A percentile compares a stretch with the other conserved stretches of the same genome.
Conservation (phyloP, 2,888 invertebrate genomes). For the Drosophila subquinaria region DNA sequence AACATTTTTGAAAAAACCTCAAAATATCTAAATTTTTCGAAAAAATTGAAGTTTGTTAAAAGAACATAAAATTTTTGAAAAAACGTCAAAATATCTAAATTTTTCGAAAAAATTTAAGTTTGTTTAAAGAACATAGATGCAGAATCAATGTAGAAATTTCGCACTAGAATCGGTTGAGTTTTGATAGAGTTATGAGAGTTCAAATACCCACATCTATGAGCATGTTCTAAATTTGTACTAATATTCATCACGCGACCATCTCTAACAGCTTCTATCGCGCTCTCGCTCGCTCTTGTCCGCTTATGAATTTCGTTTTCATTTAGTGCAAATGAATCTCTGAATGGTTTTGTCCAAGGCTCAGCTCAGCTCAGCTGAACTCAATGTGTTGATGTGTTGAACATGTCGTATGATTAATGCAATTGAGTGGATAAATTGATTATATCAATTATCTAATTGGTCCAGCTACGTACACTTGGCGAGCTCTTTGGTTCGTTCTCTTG, state of each 20-base stretch:
- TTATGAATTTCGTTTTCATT: slow-evolving; percentile 29
- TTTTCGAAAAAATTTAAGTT: neutral
- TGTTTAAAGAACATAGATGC: too few species aligned
- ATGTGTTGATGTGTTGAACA: slow-evolving; percentile 5
- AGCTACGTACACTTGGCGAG: slow-evolving; percentile 18
- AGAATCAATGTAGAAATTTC: too few species aligned
- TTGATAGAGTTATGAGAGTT: too few species aligned
- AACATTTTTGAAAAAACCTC: too few species aligned
- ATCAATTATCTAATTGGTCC: slow-evolving; percentile 58
- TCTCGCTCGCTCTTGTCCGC: slow-evolving; percentile 9
- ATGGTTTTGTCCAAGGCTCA: slow-evolving; percentile 44
- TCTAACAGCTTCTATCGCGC: slow-evolving; percentile 9
- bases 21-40: neutral
- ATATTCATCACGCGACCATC: slow-evolving; percentile 7
- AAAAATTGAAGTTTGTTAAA: neutral
- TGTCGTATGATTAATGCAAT: slow-evolving; percentile 39
- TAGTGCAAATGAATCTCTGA: slow-evolving; percentile 21
- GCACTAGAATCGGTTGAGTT: too few species aligned
- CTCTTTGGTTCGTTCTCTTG: slow-evolving; percentile 35
- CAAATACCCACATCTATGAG: neutral
- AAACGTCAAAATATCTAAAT: too few species aligned
- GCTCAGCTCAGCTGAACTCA: slow-evolving; percentile 14
- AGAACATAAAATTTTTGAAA: too few species aligned
- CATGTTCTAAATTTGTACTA: neutral
- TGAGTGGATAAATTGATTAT: slow-evolving; percentile 53